Conservation (phyloP, 2,888 invertebrate species). For the Actias luna region DNA sequence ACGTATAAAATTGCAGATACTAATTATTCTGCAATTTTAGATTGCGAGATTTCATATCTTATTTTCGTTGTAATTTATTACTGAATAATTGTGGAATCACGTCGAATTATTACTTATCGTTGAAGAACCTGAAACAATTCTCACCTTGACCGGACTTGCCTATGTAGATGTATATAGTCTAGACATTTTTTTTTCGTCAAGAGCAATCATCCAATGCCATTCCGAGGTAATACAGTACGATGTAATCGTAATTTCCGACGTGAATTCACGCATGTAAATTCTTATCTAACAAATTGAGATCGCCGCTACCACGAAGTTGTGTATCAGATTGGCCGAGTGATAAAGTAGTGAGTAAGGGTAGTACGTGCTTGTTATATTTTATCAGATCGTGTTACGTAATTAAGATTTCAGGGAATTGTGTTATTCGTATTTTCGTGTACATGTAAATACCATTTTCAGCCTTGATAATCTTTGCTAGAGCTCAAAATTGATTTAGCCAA, state of each 20-base stretch:
- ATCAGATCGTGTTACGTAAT: conserved; percentile 3
- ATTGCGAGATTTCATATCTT: neutral
- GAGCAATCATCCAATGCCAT: conserved; percentile 12
- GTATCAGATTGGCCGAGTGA: conserved; percentile 7
- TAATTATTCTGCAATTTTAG: neutral
- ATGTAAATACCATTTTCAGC: neutral
- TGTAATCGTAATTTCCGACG: conserved; percentile 13
- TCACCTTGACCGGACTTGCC: conserved; percentile 12
- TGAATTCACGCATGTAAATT: neutral
- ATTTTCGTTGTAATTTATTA: neutral
- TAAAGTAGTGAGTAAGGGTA: conserved; percentile 6
- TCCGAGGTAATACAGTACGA: conserved; percentile 9
- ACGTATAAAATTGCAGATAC: too few species aligned
- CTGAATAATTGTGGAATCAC: neutral
- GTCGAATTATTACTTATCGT: neutral
- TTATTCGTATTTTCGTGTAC: neutral
- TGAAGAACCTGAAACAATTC: neutral
- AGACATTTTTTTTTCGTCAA: conserved; percentile 6
- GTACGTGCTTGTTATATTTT: neutral
- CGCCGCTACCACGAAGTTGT: conserved; percentile 13
- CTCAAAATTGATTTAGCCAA: neutral
- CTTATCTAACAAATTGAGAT: conserved; percentile 14
- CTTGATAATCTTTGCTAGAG: neutral
- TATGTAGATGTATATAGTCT: conserved; percentile 12
- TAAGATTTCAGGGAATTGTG: neutral